Percentiles rank a stretch among this genome's conserved stretches.
phyloP scores from a whole-genome alignment of 2,797 vertebrate species.

The Salarias fasciatus region DNA sequence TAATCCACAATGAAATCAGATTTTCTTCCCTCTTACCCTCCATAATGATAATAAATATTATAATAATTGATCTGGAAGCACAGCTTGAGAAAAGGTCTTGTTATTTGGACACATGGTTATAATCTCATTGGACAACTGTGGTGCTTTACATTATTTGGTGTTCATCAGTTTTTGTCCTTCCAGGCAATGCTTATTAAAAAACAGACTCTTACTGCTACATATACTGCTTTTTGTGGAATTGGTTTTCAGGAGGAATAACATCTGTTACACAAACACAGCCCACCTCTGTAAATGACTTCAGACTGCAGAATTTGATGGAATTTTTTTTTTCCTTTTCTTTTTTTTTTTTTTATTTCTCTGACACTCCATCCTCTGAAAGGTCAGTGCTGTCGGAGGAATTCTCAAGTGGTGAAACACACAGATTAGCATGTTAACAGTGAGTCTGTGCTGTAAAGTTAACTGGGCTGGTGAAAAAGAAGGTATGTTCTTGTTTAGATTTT shows the following conservation, averaged over 20 bases:
- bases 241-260: slow-evolving; percentile 6
- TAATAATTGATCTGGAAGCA: no score
- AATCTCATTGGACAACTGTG: not conserved
- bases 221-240: slow-evolving; percentile 5
- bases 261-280: no score
- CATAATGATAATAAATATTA: no score
- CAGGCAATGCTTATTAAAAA: not conserved
- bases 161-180: not conserved
- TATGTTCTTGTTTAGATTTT: not conserved
- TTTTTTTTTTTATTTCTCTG: no score
- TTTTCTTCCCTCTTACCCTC: no score
- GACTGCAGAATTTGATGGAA: not conserved
- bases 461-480: slow-evolving; percentile 4
- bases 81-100: no score
- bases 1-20: no score
- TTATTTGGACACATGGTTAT: slow-evolving; percentile 1
- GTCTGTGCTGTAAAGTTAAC: not conserved
- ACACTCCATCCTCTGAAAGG: slow-evolving; percentile 30
- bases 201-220: not conserved
- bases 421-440: slow-evolving; percentile 23
- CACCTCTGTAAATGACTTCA: not conserved
- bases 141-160: not conserved
- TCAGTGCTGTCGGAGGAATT: slow-evolving; percentile 28
- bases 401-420: slow-evolving; percentile 12
- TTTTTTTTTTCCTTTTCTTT: no score